These are phyloP conservation scores for Polyergus mexicanus DNA, from an alignment of 1,140 invertebrate species.

Conservation along the genomic window DNA sequence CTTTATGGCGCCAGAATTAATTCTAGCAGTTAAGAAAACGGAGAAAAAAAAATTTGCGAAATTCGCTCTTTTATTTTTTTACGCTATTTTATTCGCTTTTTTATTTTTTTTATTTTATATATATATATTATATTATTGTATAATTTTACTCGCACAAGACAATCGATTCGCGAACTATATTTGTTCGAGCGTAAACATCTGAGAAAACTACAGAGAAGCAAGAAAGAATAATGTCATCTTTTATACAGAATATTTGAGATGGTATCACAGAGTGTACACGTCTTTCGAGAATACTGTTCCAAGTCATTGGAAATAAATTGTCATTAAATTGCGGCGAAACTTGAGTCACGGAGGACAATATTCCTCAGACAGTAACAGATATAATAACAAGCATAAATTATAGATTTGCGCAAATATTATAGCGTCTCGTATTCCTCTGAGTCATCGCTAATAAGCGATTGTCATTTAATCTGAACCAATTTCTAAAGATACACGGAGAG, in stretches of 20 bases:
- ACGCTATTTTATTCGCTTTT: not conserved
- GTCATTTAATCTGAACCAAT: slow-evolving; percentile 14
- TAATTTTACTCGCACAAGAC: not conserved
- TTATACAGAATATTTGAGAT: not conserved
- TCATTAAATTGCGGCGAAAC: not conserved
- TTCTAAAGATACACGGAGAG: not conserved
- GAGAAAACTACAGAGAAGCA: not conserved
- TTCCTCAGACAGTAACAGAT: not conserved
- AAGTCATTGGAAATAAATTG: slow-evolving; percentile 6
- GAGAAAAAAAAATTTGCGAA: not conserved
- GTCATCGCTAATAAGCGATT: slow-evolving; percentile 25
- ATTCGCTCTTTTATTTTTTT: not conserved
- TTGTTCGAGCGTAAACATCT: not conserved
- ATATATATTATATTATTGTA: not conserved
- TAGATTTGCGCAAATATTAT: not conserved
- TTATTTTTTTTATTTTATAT: not conserved
- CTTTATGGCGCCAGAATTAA: not conserved
- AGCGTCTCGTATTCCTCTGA: not conserved
- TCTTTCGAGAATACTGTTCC: not conserved
- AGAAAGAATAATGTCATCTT: not conserved
- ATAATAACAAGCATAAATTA: slow-evolving; percentile 16
- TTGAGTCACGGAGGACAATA: not conserved
- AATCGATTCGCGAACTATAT: no score
- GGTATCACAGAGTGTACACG: not conserved
- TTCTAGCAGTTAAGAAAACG: not conserved